Evolutionary conservation across 2,888 invertebrate genomes (phyloP), one percentile per base, ranked within the genome.

Genomic region (Chromoteleia sp.): DNA sequence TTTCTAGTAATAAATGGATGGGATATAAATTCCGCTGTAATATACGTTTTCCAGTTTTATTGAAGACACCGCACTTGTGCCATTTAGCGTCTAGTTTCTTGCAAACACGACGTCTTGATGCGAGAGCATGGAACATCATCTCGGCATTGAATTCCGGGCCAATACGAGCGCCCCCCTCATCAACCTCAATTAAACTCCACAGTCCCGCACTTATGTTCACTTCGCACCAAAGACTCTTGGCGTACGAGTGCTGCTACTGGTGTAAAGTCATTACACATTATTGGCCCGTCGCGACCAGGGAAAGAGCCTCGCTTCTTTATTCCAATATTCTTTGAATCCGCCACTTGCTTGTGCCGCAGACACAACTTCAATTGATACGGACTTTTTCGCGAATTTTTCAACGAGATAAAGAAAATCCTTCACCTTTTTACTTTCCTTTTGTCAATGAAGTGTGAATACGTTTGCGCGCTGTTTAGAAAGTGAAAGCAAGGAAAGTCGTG

Each of bases 141-240:
- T 87, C 88, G 88, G 87, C 90, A 90, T 90, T 91, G 91, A 90
- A 91, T 91, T 91, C 91, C 90, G 90, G 90, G 89, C 91, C 91
- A 91, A 91, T 91, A 90, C 91, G 90, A 89, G 86, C 89, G 91
- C 89, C 91, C 91, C 91, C 91, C 91, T 91, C 91, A 91, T 91
- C 91, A 91, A 91, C 91, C 90, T 91, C 91, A 91, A 91, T 91
- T 91, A 91, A 91, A 91, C 91, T 90, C 87, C 86, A 89, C 89
- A 87, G 89, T 89, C 89, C 89, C 90, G 90, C 88, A 87, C 88
- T 89, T 89, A 86, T 89, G 88, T 88, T 88, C 88, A 88, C 89
- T 90, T 91, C 90, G 90, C 91, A 89, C 90, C 89, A 90, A 88
- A 89, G 89, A 83, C 85, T 83, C 83, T 77, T 67, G 68, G 74